These are phyloP conservation scores for Crossaster papposus DNA, from an alignment of 53 echinoderm and acorn worm genomes.

Conservation along the genomic window DNA sequence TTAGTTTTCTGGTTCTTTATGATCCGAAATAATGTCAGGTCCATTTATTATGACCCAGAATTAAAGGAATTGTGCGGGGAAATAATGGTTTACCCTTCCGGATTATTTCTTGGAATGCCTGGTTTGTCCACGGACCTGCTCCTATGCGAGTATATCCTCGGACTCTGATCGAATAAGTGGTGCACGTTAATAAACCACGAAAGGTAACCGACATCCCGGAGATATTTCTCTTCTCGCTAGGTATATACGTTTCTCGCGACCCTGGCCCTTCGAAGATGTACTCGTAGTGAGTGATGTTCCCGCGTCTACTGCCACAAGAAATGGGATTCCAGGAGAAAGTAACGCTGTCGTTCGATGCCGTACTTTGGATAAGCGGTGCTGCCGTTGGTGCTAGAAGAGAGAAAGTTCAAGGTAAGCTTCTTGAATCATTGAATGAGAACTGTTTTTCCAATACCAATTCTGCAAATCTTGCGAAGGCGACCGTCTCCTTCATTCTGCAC, in stretches of 20 bases:
- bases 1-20: no score
- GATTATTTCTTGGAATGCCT: neutral
- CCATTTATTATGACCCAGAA: no score
- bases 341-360: neutral
- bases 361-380: neutral
- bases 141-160: neutral
- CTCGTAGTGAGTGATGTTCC: conserved; percentile 20
- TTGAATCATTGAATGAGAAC: neutral
- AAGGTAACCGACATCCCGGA: neutral
- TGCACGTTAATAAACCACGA: neutral
- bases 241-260: neutral
- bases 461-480: no score
- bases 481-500: no score
- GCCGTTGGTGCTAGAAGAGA: neutral
- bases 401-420: neutral
- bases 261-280: neutral
- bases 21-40: no score
- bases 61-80: no score
- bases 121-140: neutral
- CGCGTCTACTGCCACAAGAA: conserved; percentile 19
- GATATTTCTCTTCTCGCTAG: neutral
- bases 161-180: conserved; percentile 4
- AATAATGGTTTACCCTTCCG: neutral
- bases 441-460: no score
- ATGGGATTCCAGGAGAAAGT: conserved; percentile 17